Conservation (phyloP, 35 echinoderm and acorn worm species). For the Hemicentrotus pulcherrimus region DNA sequence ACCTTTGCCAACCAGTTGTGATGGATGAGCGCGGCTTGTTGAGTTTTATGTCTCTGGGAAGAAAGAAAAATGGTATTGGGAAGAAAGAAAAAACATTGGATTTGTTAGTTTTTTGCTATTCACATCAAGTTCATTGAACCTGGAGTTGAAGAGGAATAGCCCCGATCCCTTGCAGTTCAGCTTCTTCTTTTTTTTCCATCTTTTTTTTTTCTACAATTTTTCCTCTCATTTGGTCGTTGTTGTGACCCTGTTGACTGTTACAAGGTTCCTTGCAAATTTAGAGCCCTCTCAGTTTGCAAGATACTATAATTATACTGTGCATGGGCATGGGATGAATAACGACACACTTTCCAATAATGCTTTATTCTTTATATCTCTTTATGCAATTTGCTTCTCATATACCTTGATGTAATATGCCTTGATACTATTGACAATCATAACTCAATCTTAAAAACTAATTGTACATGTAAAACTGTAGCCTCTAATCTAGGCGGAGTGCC, state of each 20-base stretch:
- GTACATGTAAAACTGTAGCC: no score
- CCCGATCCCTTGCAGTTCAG: neutral
- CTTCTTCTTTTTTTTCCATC: neutral
- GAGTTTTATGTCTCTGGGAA: constrained; percentile 10
- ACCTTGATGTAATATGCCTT: no score
- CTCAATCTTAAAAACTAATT: no score
- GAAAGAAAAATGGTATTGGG: neutral
- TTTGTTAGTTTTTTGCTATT: constrained; percentile 12
- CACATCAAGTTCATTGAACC: neutral
- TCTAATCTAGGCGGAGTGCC: no score
- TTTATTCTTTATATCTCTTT: no score
- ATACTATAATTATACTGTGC: no score
- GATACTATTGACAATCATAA: no score
- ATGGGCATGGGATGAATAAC: no score
- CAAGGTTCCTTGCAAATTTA: neutral
- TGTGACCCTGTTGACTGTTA: neutral
- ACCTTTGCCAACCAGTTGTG: constrained; percentile 7
- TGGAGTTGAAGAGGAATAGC: neutral
- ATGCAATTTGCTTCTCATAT: no score
- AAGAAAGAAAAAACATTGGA: neutral
- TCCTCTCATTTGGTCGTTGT: neutral
- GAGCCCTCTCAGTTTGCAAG: neutral
- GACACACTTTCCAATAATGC: no score
- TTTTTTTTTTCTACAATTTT: neutral
- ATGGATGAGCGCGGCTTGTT: neutral